Evolutionary conservation across 2,113 vertebrate genomes (phyloP).

Genomic region (Sakesphorus luctuosus): DNA sequence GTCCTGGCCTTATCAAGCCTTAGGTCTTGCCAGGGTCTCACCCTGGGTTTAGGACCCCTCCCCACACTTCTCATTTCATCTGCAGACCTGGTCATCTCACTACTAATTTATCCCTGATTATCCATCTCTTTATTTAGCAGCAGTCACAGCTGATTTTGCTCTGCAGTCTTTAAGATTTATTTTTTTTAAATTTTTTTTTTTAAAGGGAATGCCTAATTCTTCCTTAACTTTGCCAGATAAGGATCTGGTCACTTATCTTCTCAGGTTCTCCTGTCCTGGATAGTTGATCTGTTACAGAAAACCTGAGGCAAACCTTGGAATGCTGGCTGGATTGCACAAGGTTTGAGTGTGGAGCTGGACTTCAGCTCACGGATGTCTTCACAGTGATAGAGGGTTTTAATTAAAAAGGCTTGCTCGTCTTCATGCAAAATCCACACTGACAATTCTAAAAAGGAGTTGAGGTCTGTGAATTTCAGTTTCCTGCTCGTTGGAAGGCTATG

Average conservation of each 20-base stretch:
- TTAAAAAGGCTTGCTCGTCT: background rate
- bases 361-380: background rate
- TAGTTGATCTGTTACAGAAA: background rate
- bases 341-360: background rate
- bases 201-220: background rate
- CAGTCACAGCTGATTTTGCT: background rate
- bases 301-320: background rate
- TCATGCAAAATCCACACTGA: background rate
- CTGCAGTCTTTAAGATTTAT: background rate
- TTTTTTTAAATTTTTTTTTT: background rate
- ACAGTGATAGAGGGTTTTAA: background rate
- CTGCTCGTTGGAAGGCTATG: conserved; percentile 29
- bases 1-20: background rate
- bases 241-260: background rate
- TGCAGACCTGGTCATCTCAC: background rate
- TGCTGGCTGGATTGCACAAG: background rate
- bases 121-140: background rate
- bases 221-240: background rate
- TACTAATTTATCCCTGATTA: background rate
- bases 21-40: too few species aligned
- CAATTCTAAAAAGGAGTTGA: background rate
- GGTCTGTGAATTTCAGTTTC: background rate
- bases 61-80: background rate
- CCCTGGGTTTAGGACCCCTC: background rate
- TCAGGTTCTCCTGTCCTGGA: background rate